phyloP scores from a whole-genome alignment of 2,113 vertebrate species.

The Cavia porcellus region DNA sequence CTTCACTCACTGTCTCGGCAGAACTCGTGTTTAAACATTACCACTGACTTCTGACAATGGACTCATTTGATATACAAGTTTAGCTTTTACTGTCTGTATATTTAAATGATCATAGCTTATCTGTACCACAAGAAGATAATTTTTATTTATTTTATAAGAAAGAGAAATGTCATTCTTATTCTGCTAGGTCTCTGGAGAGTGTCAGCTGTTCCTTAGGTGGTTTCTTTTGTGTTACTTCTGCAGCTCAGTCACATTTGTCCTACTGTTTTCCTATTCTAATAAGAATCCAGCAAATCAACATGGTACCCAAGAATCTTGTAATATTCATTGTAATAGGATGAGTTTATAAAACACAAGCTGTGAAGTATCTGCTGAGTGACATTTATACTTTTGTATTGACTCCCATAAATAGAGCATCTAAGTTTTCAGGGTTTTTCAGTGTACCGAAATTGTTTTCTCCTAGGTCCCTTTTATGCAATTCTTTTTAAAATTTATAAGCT shows the following conservation, averaged over 20 bases:
- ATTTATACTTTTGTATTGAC: not conserved
- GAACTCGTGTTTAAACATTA: not conserved
- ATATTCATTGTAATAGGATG: slow-evolving; percentile 42
- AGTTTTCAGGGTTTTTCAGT: not conserved
- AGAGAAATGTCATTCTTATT: not conserved
- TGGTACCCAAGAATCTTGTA: not conserved
- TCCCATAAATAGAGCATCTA: not conserved
- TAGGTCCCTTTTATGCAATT: not conserved
- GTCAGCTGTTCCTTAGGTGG: slow-evolving; percentile 1
- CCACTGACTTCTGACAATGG: not conserved
- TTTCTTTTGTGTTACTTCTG: not conserved
- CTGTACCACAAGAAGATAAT: not conserved
- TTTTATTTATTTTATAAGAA: slow-evolving; percentile 42
- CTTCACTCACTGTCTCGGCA: not conserved
- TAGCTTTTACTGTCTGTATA: not conserved
- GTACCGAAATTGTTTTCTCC: not conserved
- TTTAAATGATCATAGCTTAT: not conserved
- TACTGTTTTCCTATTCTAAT: slow-evolving; percentile 28
- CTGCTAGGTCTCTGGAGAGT: not conserved
- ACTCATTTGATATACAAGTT: not conserved
- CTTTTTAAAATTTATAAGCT: slow-evolving; percentile 17
- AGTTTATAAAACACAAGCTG: slow-evolving; percentile 24
- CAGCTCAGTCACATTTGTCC: not conserved
- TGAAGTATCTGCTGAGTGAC: slow-evolving; percentile 5
- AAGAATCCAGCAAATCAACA: slow-evolving; percentile 46